Percentiles rank a stretch among this genome's conserved stretches.
Conservation (phyloP, 2,888 invertebrate genomes). For the Drosophila stalkeri region DNA sequence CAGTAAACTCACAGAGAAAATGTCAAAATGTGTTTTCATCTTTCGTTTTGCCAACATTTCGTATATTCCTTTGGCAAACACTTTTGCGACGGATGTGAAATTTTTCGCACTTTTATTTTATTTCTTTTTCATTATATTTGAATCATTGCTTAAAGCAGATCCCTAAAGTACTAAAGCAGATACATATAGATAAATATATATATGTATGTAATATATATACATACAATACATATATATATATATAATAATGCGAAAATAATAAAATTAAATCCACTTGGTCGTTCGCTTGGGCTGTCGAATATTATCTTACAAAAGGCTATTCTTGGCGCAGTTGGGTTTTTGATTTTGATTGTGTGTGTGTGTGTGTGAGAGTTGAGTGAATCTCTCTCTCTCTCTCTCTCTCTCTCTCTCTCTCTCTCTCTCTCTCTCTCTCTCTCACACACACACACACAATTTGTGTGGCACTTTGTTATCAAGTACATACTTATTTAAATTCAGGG, state of each 20-base stretch:
- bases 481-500: constrained; percentile 39
- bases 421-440: too few relatives aligned
- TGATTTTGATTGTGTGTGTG: neutral
- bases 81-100: neutral
- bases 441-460: neutral
- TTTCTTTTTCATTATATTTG: neutral
- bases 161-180: too few relatives aligned
- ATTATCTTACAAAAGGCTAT: constrained; percentile 29
- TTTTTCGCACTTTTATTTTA: neutral
- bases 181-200: constrained; percentile 5
- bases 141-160: neutral
- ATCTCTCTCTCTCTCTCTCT: too few relatives aligned
- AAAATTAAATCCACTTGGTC: constrained; percentile 41
- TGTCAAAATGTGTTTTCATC: neutral
- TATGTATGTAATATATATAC: neutral
- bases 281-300: constrained; percentile 6
- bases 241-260: constrained; percentile 30
- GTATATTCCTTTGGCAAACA: neutral
- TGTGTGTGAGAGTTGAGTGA: neutral
- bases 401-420: too few relatives aligned
- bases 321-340: constrained; percentile 17
- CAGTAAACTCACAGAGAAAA: neutral
- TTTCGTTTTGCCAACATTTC: neutral
- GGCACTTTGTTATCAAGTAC: constrained; percentile 36
- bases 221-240: neutral